Evolutionary conservation across 2,113 vertebrate genomes (phyloP), one percentile per base, ranked within the genome.

Genomic region (Oryzias curvinotus): DNA sequence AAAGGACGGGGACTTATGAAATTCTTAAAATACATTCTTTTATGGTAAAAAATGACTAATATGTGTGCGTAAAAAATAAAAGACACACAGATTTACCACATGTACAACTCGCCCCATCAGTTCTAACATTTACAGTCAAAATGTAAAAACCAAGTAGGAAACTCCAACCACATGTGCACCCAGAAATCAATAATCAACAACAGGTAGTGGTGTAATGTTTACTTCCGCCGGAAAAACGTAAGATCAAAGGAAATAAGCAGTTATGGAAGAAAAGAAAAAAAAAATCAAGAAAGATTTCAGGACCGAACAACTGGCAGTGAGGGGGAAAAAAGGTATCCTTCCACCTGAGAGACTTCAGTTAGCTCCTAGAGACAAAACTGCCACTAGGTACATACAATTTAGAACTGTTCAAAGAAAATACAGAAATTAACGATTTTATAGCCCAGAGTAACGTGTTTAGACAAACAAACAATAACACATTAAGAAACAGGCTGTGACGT

Each of bases 181-280:
- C 42, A 77, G 52, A 71, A 65, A 71, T 66, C 68, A 55, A 52
- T 73, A 51, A 76, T 74, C 25, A 61, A 57, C 78, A 81, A 77
- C 67, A 81, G 64, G 47, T 68, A 71, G 58, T 67, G 43, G 36
- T 62, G 43, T 26, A 63, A 66, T 47, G 23, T 62, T 59, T 52
- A 67, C 55, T 44, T 71, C 61, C 41, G 69, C 41, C 68, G 42
- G 43, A n/a, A 5, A n/a, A n/a, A 6, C 5, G 2, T 49, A 74
- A 57, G 21, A 45, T 14, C 25, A 4, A 54, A 66, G 10, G 51
- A 44, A 58, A 12, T 15, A 36, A 36, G 36, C 36, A 36, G 36
- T 12, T 36, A 10, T n/a, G 3, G 52, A 66, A 65, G 21, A 1
- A 26, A 48, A 42, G 44, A 19, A 43, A 43, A 51, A 43, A 44